phyloP scores from a whole-genome alignment of 2,888 invertebrate genomes.

The Leucophora obtusa region DNA sequence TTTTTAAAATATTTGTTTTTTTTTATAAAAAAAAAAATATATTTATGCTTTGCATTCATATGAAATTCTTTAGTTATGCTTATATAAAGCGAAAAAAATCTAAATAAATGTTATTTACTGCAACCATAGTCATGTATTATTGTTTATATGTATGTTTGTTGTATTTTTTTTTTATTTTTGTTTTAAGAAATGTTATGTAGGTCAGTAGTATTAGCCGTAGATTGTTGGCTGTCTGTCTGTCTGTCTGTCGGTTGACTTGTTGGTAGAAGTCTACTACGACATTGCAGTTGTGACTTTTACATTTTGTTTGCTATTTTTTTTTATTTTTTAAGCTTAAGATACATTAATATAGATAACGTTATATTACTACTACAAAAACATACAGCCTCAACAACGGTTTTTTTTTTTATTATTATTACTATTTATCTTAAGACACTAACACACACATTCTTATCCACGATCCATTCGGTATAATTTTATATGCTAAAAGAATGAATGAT shows the following conservation, averaged over 20 bases:
- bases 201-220: conserved; percentile 48
- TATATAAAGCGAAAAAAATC: conserved; percentile 17
- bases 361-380: conserved; percentile 15
- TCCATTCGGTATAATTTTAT: conserved; percentile 8
- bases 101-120: conserved; percentile 26
- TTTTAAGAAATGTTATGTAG: conserved; percentile 54
- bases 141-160: background rate
- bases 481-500: conserved; percentile 32
- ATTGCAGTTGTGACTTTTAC: conserved; percentile 54
- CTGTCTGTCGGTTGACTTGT: background rate
- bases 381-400: conserved; percentile 17
- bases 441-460: background rate
- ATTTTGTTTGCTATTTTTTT: conserved; percentile 28
- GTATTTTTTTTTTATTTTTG: background rate
- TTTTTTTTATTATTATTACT: no score
- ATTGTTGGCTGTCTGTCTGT: conserved; percentile 13
- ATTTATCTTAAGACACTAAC: conserved; percentile 5
- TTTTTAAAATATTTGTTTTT: background rate
- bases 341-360: conserved; percentile 51
- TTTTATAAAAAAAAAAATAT: background rate
- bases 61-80: conserved; percentile 25
- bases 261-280: conserved; percentile 25
- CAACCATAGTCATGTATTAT: background rate
- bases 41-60: conserved; percentile 28
- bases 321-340: conserved; percentile 33